Base-by-base conservation (phyloP, 2,797 vertebrate species). In the Hippocampus kuda region DNA sequence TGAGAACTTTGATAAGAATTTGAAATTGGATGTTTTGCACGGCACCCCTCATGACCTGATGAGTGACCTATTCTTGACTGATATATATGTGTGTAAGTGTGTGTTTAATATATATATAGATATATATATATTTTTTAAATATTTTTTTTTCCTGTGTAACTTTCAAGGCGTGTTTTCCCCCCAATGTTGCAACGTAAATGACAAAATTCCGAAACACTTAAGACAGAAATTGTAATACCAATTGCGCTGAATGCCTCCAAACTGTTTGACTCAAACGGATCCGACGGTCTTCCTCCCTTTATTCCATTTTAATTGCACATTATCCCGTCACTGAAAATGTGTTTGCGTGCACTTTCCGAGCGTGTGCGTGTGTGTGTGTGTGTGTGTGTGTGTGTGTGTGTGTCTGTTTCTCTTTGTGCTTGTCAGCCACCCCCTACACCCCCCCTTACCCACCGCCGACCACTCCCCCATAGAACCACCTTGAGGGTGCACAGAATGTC, bases 341-440 rank as follows among this genome's bases (percentile, higher is more conserved):
- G 67, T 68, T 44, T 38, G 41, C 22, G 18, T 70, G 68, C 66
- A 61, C 59, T 61, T 34, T 61, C 6, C 6, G 6, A 38, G 54
- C 38, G 18, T 64, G 42, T 16, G 18, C 42, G 27, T 69, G 51
- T 65, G 34, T 72, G 54, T 73, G 30, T 30, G 30, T 30, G 30
- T 30, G 30, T 30, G 30, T 30, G 30, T 34, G 34, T 34, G 34
- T 34, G 34, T 34, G 30, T 34, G 30, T 34, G 30, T 49, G 27
- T 69, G 51, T 65, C 34, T 72, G 54, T 73, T 59, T 76, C 34
- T 71, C 46, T 76, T 77, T 76, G 71, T 78, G 56, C 46, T 54
- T 70, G 51, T 59, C 48, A 38, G 34, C 34, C 3, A 13, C 46
- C 46, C 13, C 46, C 46, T 15, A 16, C 4, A 46, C 22, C 34